A percentile compares a stretch with the other conserved stretches of the same genome.
These are phyloP conservation scores for Fulica atra DNA, from an alignment of 2,113 vertebrate genomes.

Conservation along the genomic window DNA sequence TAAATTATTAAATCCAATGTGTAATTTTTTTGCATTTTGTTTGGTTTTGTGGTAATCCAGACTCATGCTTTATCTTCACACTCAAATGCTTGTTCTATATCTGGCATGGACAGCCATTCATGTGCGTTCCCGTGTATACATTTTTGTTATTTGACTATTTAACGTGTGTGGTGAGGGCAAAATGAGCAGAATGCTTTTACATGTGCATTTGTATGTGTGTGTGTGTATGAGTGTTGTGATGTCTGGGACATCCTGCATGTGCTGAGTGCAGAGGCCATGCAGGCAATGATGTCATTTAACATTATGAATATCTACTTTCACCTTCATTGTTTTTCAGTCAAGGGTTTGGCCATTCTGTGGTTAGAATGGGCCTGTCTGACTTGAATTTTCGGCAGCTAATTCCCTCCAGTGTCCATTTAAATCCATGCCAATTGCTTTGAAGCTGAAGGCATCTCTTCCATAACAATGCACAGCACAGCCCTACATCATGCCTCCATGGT, in stretches of 20 bases:
- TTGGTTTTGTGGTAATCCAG: background rate
- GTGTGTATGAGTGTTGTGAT: too few relatives aligned
- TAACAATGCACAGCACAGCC: background rate
- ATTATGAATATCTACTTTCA: background rate
- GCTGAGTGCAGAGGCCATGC: background rate
- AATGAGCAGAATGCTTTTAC: background rate
- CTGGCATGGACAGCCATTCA: background rate
- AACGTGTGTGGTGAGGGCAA: background rate
- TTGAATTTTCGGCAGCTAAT: conserved; percentile 15
- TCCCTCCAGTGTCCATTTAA: background rate
- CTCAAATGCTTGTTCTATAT: background rate
- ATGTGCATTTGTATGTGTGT: background rate
- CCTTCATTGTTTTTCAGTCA: background rate
- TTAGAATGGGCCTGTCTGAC: background rate
- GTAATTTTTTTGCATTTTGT: background rate
- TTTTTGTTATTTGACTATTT: background rate
- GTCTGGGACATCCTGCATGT: background rate
- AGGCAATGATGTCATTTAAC: background rate
- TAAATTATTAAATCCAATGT: background rate
- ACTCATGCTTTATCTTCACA: background rate
- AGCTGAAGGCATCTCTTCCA: background rate
- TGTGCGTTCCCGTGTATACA: background rate
- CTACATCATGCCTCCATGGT: background rate
- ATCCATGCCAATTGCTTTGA: background rate
- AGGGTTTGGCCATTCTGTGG: background rate